Evolutionary conservation across 2,113 vertebrate species (phyloP).

Genomic region (Paratilapia polleni): DNA sequence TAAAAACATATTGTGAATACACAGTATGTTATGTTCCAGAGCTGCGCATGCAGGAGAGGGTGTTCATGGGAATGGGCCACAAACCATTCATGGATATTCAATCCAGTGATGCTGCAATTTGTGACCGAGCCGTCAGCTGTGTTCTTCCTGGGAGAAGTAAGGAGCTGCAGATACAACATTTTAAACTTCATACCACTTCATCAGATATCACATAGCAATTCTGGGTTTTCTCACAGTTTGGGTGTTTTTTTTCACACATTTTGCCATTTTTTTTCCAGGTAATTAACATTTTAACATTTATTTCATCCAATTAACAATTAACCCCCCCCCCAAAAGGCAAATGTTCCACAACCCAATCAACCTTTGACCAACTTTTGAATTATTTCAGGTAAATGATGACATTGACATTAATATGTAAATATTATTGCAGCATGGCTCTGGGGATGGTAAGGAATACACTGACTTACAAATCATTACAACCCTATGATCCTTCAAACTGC

Average conservation of each 20-base stretch:
- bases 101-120: conserved; percentile 80
- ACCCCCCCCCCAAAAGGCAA: not conserved
- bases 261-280: not conserved
- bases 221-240: not conserved
- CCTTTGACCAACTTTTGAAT: no score
- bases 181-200: not conserved
- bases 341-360: no score
- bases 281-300: not conserved
- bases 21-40: conserved; percentile 74
- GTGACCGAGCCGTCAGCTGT: conserved; percentile 75
- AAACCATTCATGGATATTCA: conserved; percentile 84
- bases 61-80: conserved; percentile 83
- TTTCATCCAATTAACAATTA: not conserved
- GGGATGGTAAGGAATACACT: not conserved
- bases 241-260: not conserved
- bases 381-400: no score
- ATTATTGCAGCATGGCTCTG: not conserved
- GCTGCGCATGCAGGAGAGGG: conserved; percentile 82
- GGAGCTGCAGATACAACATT: conserved; percentile 6
- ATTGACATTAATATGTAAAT: not conserved
- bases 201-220: not conserved
- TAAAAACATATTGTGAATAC: not conserved
- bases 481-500: not conserved
- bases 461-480: not conserved
- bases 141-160: conserved; percentile 75